Evolutionary conservation across 2,888 invertebrate species (phyloP), one percentile per base, ranked within the genome.

Genomic region (Arctia plantaginis): DNA sequence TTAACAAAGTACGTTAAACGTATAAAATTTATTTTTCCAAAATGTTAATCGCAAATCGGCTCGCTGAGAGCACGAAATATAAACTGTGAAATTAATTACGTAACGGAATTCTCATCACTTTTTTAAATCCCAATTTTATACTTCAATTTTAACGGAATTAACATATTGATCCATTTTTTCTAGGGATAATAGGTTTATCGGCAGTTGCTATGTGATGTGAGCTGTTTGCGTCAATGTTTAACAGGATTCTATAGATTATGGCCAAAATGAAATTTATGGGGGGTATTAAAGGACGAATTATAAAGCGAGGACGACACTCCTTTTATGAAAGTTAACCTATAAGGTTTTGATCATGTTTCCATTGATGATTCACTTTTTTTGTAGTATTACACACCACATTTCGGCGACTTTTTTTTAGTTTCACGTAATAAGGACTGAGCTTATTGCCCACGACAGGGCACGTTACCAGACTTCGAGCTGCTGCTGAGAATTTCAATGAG

Each of bases 81-180:
- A 78, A 82, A 80, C 76, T 78, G 80, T 65, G 44, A 76, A 79
- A 81, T 81, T 77, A 68, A 81, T 79, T 77, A 55, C 30, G 67
- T 30, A 20, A 47, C 67, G 75, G 72, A 18, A 41, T 71, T 62
- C 23, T 44, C 68, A 39, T 70, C 51, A 75, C 41, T 69, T 30
- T 78, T 51, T 74, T 80, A 33, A 64, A 70, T 78, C 72, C 72
- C 69, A 69, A 51, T 76, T 80, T 76, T 74, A 71, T 66, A 39
- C 65, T 72, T 55, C 55, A 66, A 72, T 66, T 55, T 55, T 41
- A 72, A 41, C 30, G 41, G 39, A n/a, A 72, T 71, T 64, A 71
- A 71, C 64, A 44, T 65, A 47, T 33, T 71, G 47, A 51, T 65
- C 2, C 33, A 51, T 59, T 70, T 62, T 64, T 41, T 41, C 59